phyloP scores from a whole-genome alignment of 2,888 invertebrate genomes.

The Mactromeris polynyma region DNA sequence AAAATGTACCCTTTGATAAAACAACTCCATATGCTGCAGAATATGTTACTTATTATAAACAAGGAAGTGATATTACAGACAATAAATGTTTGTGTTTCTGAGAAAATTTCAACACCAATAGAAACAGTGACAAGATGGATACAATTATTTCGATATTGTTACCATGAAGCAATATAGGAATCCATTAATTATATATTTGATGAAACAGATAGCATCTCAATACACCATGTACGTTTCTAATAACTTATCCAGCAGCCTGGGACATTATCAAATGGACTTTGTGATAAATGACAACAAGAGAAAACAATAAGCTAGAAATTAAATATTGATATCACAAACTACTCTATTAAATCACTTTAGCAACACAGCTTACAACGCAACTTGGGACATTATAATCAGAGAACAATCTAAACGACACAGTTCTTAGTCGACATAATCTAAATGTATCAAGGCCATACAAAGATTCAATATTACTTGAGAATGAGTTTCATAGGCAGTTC shows the following conservation, averaged over 20 bases:
- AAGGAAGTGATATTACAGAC: neutral
- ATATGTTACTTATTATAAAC: neutral
- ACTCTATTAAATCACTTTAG: neutral
- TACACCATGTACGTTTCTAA: conserved; percentile 9
- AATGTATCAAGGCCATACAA: neutral
- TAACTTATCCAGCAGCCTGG: neutral
- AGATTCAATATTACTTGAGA: neutral
- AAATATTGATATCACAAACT: conserved; percentile 9
- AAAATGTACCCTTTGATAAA: neutral
- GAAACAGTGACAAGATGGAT: neutral
- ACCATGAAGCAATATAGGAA: neutral
- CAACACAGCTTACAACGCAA: neutral
- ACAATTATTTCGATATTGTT: conserved; percentile 10
- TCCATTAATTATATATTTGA: neutral
- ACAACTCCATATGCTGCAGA: neutral
- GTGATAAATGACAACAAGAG: conserved; percentile 14
- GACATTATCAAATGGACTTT: neutral
- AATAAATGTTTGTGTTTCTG: neutral
- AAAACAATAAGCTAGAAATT: conserved; percentile 14
- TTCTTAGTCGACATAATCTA: neutral
- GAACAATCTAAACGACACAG: neutral
- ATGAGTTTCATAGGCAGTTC: neutral
- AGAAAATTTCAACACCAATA: neutral
- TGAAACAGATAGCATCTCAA: neutral
- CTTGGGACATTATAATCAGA: neutral